Conservation (phyloP, 2,113 vertebrate genomes). For the Coptodon bakossiorum region DNA sequence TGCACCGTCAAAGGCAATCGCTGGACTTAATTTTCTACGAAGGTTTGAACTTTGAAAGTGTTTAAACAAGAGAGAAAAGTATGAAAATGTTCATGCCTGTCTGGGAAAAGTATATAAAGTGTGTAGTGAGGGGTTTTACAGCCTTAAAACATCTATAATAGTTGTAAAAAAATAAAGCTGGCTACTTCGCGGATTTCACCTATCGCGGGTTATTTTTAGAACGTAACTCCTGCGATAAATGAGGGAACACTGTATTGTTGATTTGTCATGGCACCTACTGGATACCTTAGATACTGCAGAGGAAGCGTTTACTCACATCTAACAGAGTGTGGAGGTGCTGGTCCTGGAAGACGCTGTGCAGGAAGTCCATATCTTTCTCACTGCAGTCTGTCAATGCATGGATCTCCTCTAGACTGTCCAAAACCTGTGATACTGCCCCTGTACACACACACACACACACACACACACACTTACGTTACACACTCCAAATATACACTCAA, state of each 20-base stretch:
- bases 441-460: neutral
- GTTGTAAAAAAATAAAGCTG: rapidly evolving
- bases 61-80: neutral
- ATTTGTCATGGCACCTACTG: constrained; percentile 12
- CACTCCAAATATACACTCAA: neutral
- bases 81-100: rapidly evolving
- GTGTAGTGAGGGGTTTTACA: neutral
- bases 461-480: neutral
- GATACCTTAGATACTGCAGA: neutral
- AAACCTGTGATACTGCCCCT: constrained; percentile 97
- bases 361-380: constrained; percentile 98
- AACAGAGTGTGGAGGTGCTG: constrained; percentile 96
- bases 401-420: constrained; percentile 98
- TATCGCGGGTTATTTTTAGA: neutral
- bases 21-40: neutral
- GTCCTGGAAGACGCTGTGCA: constrained; percentile 99
- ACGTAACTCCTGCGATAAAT: rapidly evolving
- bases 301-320: constrained; percentile 80
- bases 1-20: neutral
- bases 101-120: neutral
- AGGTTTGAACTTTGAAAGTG: neutral
- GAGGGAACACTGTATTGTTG: neutral
- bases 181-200: neutral
- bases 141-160: neutral
- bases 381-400: constrained; percentile 98